Evolutionary conservation across 2,113 vertebrate genomes (phyloP), one percentile per base, ranked within the genome.

Genomic region (Protomyctophum bolini): DNA sequence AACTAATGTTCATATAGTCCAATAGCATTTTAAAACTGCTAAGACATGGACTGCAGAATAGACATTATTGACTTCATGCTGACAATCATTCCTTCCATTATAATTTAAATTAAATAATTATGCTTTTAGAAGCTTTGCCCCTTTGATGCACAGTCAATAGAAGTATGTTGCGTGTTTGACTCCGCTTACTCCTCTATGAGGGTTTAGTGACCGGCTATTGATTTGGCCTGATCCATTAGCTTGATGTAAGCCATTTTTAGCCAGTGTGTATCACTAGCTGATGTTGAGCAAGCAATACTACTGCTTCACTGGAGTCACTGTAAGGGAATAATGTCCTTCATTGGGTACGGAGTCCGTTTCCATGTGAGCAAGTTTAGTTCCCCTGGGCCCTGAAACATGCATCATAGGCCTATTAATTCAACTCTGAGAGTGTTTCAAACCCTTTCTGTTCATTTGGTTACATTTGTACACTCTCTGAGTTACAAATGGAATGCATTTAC

Each of bases 211-310:
- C 60, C 58, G 0, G 7, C 9, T 73, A 79, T 80, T 48, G 70
- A 83, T 70, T 66, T n/a, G 48, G 14, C 14, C 6, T 14, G 52
- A 73, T 77, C 79, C 8, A 70, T 73, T 59, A 73, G 50, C 57
- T 15, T 52, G 70, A 47, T 57, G 63, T 28, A 51, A 68, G 47
- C 65, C 65, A 63, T 71, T 61, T 50, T 61, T 58, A 10, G 50
- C 64, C 46, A 29, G 63, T 67, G 61, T 3, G 58, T 46, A 57
- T 41, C 3, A 9, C 63, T n/a, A 70, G 8, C 41, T 68, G 2
- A 41, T 41, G 33, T 41, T 41, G 33, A 41, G 33, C 33, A 41
- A 41, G 33, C 33, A 41, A 12, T 45, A 47, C 7, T 51, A 8
- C 56, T 71, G 41, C 65, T 63, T 41, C 15, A 50, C 41, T 56